Evolutionary conservation across 2,888 invertebrate genomes (phyloP), one percentile per base, ranked within the genome.

Genomic region (Chaetogeoica ovagalla): DNA sequence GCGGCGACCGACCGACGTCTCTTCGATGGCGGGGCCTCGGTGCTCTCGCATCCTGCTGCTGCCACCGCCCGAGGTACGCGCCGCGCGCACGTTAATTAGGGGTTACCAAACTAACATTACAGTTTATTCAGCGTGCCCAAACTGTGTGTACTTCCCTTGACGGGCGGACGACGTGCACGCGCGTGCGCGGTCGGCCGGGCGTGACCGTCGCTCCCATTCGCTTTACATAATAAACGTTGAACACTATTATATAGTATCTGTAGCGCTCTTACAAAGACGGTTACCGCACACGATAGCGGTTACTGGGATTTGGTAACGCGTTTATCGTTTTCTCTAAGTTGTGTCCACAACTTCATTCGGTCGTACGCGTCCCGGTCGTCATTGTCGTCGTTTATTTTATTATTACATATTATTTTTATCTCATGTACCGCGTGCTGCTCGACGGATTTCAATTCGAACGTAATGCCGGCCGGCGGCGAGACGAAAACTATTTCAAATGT

Each of bases 31-130:
- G 72, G 72, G 62, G 72, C 63, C 74, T 7, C 39, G 74, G 63
- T 74, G 74, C 57, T 57, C 75, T 57, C 65, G 66, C 66, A 66
- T 75, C 75, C 75, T 75, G 66, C 75, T 39, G 65, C 23, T 39
- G 43, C 43, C 71, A 3, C 43, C 30, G 57, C 59, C 39, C 65
- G 17, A 15, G 8, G n/a, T 76, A 23, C 23, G 62, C 48, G 37
- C n/a, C 57, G 63, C 52, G 39, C 57, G 63, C 21, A 30, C 60
- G 21, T 39, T 76, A 66, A 77, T 77, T 77, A 77, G 69, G 69
- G 77, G 69, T 77, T 77, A 68, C 68, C 68, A 77, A 77, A 77
- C 48, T 48, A 48, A 7, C 48, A 48, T 48, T 48, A 8, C 11
- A 48, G 48, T 8, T 2, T 48, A n/a, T n/a, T n/a, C n/a, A 9